Percentiles rank a stretch among this genome's conserved stretches.
phyloP scores from a whole-genome alignment of 2,797 vertebrate genomes.

The Limnodromus scolopaceus region DNA sequence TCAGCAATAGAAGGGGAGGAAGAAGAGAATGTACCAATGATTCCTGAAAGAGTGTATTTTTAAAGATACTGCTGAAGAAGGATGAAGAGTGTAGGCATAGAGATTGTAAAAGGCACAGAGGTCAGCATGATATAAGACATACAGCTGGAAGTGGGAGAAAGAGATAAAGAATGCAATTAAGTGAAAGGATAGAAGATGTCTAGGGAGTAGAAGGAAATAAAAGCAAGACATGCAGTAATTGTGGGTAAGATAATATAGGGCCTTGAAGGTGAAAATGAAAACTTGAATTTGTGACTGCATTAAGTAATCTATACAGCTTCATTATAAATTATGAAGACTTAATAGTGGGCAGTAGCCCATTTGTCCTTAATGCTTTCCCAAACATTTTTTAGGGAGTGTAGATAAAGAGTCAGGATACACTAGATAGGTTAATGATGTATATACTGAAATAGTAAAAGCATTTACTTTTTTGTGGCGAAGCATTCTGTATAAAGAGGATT shows the following conservation, averaged over 20 bases:
- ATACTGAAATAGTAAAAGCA: constrained; percentile 27
- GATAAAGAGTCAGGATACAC: constrained; percentile 7
- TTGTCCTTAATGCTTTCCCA: neutral
- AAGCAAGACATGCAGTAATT: constrained; percentile 46
- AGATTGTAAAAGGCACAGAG: constrained; percentile 26
- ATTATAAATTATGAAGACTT: constrained; percentile 29
- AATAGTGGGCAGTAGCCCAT: neutral
- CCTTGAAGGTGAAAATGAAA: constrained; percentile 53
- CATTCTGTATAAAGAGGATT: constrained; percentile 3
- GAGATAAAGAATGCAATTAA: constrained; percentile 67
- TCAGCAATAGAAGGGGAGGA: neutral
- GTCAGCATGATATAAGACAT: constrained; percentile 26
- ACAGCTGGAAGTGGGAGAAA: constrained; percentile 43
- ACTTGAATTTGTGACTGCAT: constrained; percentile 19
- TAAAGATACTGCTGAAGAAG: constrained; percentile 17
- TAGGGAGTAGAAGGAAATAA: constrained; percentile 64
- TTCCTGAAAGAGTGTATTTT: constrained; percentile 22
- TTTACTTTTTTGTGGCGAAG: constrained; percentile 13
- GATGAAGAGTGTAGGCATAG: neutral
- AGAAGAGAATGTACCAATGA: neutral
- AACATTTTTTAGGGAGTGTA: constrained; percentile 29
- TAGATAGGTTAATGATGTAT: constrained; percentile 34
- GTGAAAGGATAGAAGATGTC: constrained; percentile 29
- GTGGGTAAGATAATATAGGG: neutral
- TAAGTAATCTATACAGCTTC: constrained; percentile 6